A percentile compares a stretch with the other conserved stretches of the same genome.
Evolutionary conservation across 2,888 invertebrate species (phyloP).

Genomic region (Andrena trimmerana): DNA sequence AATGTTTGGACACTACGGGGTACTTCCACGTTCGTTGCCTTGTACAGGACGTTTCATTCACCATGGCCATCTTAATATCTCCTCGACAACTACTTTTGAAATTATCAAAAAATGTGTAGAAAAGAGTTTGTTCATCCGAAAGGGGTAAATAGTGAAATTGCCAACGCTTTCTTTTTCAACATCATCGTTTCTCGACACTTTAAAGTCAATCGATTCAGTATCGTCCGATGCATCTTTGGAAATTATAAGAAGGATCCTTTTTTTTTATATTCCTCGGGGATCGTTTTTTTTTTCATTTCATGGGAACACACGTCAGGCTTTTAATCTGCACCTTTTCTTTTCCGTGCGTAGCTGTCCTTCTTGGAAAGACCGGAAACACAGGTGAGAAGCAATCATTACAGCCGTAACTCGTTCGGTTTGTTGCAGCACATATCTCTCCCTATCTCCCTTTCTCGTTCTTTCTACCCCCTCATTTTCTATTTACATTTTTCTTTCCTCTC

Average conservation of each 20-base stretch:
- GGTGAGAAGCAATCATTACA: constrained; percentile 79
- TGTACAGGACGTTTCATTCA: background rate
- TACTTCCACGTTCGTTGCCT: background rate
- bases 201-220: background rate
- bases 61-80: background rate
- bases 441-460: background rate
- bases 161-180: too few relatives aligned
- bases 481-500: background rate
- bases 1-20: background rate
- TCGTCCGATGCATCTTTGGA: background rate
- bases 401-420: constrained; percentile 24
- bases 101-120: too few relatives aligned
- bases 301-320: constrained; percentile 52
- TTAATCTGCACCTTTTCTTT: constrained; percentile 75
- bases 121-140: too few relatives aligned
- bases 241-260: background rate
- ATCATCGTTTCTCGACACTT: too few relatives aligned
- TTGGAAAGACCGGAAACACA: constrained; percentile 85
- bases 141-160: too few relatives aligned
- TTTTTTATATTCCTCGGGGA: background rate
- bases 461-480: background rate
- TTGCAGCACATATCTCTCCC: constrained; percentile 17
- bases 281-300: constrained; percentile 26
- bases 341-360: constrained; percentile 82
- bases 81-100: background rate